Base-by-base conservation (phyloP, 2,113 vertebrate species). In the Amphiprion percula region DNA sequence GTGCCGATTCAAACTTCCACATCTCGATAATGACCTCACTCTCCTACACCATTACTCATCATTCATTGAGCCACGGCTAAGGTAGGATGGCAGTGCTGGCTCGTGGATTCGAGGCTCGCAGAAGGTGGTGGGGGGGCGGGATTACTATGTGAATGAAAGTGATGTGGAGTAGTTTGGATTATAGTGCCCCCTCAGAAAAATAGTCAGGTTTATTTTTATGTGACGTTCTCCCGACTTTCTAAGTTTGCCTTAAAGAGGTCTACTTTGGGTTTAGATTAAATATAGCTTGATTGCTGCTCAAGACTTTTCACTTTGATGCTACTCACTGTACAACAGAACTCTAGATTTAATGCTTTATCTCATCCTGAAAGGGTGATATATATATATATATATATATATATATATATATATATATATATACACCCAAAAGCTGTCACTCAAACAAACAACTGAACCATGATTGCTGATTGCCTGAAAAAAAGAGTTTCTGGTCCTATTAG, bases 21-120 rank as follows among this genome's bases (percentile, higher is more conserved):
- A 23, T 72, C 77, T 84, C 74, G 44, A 80, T 92, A 92, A 92
- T 78, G 82, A 89, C 90, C 86, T 87, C 82, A 68, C 85, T 79
- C 83, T 85, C 80, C 74, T 68, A 24, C 74, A 14, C 63, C 63
- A 84, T 90, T 84, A 87, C 89, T 89, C 83, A 80, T 68, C 71
- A 66, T 87, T 86, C 88, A 89, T 79, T 72, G 61, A 88, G 74
- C 53, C 71, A 8, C 44, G 1, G 72, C 74, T 44, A 78, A 63
- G 82, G 74, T 80, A 84, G 64, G 80, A 79, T 82, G 64, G 78
- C 52, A 68, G 76, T 0, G 76, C 68, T 62, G 70, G 69, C 58
- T 83, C 0, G 19, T 61, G 73, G 79, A 79, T 64, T 33, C 0
- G 14, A 67, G 59, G 46, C 80, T 80, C 11, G 0, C 56, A 62